These are phyloP conservation scores for Gouania willdenowi DNA, from an alignment of 2,797 vertebrate genomes.

Conservation along the genomic window DNA sequence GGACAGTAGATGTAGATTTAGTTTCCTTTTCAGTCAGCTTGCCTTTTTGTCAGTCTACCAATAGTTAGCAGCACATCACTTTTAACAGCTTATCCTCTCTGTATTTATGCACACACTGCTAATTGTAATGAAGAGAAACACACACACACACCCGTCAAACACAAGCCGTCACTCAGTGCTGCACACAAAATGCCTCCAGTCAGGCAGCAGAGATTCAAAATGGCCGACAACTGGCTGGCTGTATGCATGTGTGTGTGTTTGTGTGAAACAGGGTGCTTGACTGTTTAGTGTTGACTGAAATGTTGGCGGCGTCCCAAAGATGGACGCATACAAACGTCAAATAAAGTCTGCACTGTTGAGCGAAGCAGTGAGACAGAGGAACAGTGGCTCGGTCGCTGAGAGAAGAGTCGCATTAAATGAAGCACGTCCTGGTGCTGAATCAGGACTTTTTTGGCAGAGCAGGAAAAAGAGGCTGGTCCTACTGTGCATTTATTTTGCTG, in stretches of 20 bases:
- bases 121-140: too few species aligned
- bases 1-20: too few species aligned
- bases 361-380: too few species aligned
- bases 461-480: too few species aligned
- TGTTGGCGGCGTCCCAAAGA: conserved; percentile 55
- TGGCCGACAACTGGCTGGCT: conserved; percentile 41
- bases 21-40: too few species aligned
- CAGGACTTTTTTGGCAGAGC: too few species aligned
- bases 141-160: not conserved
- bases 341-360: conserved; percentile 50
- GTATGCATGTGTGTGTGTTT: conserved; percentile 5
- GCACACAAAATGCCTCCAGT: conserved; percentile 60
- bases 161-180: conserved; percentile 40
- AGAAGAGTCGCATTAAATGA: too few species aligned
- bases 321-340: conserved; percentile 50
- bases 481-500: too few species aligned
- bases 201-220: conserved; percentile 50
- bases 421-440: too few species aligned
- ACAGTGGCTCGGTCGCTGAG: too few species aligned
- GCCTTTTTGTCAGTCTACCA: too few species aligned
- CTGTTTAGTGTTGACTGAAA: conserved; percentile 55
- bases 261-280: conserved; percentile 24
- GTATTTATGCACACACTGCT: conserved; percentile 6
- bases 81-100: conserved; percentile 8
- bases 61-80: conserved; percentile 38